Evolutionary conservation across 2,888 invertebrate species (phyloP), one percentile per base, ranked within the genome.

Genomic region (Leucoptera coffeella): DNA sequence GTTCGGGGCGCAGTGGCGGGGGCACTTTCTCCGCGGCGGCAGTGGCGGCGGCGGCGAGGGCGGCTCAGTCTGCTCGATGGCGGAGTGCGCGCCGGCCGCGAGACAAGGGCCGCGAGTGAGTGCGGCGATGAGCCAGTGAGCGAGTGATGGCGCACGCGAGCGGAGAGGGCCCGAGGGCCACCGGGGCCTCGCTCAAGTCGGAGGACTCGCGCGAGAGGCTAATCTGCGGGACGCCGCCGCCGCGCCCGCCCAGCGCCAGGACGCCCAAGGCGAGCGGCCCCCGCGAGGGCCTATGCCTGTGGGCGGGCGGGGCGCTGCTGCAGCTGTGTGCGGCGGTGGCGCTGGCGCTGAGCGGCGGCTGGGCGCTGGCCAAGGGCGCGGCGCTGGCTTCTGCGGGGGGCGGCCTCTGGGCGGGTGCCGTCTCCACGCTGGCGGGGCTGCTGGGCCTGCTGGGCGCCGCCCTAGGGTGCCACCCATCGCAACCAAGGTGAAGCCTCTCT

Each of bases 341-440:
- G 37, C 58, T 82, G 53, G 73, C 78, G 34, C 74, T 76, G 4
- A 77, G 77, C 30, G 82, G 82, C 2, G 75, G 78, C 12, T 43
- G 78, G 34, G 79, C 77, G 2, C 69, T 80, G 35, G 73, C 78
- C 35, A 75, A 79, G 44, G 77, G 77, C 23, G 77, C 80, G 23
- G 61, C 71, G 32, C 48, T 72, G 34, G 58, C 76, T 15, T 47
- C 73, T 27, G 74, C 74, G 14, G 81, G 81, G 12, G 80, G 78
- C 2, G 81, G 81, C 3, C 59, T 81, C 29, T 82, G 82, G 82
- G 77, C 80, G 23, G 81, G 82, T 12, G 73, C 77, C 32, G 58
- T 78, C 21, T 76, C 79, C 7, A 72, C 80, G 10, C 73, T 74
- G 4, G 73, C 80, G 1, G 81, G 81, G 2, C 61, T 64, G 1